Percentiles rank a stretch among this genome's conserved stretches.
Evolutionary conservation across 1,140 invertebrate species (phyloP).

Genomic region (Polypedilum vanderplanki): DNA sequence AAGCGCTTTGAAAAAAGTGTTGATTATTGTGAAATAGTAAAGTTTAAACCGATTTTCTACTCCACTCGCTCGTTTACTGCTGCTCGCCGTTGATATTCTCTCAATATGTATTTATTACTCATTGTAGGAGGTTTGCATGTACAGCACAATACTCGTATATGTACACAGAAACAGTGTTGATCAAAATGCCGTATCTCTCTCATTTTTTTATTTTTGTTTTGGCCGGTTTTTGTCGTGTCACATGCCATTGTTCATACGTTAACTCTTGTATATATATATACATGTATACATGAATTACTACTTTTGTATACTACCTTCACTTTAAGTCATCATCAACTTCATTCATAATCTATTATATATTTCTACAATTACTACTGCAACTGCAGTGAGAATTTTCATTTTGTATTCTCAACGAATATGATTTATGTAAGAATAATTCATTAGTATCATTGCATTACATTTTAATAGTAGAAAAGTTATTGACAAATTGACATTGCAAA

Average conservation of each 20-base stretch:
- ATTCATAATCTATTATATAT: too few relatives aligned
- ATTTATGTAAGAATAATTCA: too few relatives aligned
- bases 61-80: not conserved
- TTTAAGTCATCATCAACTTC: too few relatives aligned
- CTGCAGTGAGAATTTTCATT: too few relatives aligned
- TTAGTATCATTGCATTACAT: too few relatives aligned
- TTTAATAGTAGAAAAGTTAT: too few relatives aligned
- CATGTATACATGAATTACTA: too few relatives aligned
- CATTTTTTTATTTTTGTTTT: not conserved
- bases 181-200: not conserved
- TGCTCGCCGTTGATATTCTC: too few relatives aligned
- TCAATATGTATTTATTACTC: not conserved
- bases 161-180: not conserved
- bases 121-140: not conserved
- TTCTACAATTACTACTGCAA: too few relatives aligned
- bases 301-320: too few relatives aligned
- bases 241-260: not conserved
- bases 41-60: not conserved
- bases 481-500: too few relatives aligned
- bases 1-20: not conserved
- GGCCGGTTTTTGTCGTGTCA: conserved; percentile 16
- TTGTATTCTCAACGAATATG: too few relatives aligned
- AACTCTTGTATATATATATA: not conserved
- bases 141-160: not conserved
- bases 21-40: conserved; percentile 6